Base-by-base conservation (phyloP, 1,140 invertebrate genomes). In the Bombus pascuorum region DNA sequence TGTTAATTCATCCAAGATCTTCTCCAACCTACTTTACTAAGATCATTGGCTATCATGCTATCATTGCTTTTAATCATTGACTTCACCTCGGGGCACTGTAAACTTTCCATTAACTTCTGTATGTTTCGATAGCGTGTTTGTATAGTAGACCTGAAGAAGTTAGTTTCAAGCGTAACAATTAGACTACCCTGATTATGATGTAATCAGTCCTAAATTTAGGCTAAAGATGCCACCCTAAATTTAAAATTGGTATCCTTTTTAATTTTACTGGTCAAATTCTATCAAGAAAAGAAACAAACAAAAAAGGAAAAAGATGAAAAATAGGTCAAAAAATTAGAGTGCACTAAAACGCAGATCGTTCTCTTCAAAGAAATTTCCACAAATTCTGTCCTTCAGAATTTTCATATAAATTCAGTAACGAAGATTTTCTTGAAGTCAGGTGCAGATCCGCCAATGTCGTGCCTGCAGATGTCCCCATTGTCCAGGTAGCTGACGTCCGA, bases 371-470 rank as follows among this genome's bases (percentile, higher is more conserved):
- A 53, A 74, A 32, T 73, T 22, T 47, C 72, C 3, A 34, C n/a
- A n/a, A 80, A 70, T 80, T n/a, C 25, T 25, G 32, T 0, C 6
- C 3, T 8, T 8, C 25, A 25, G 18, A 3, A 34, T 10, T 42
- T n/a, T 93, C 88, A 96, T 80, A 96, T 94, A 86, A 95, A 96
- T 72, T 96, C 96, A 0, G 95, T 95, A 76, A 96, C 95, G 83
- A 96, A 96, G 44, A 96, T 94, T 89, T 95, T 96, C 78, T 96
- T 96, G 44, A 96, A 95, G 90, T 96, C 96, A 1, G 95, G 95
- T 37, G 94, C 95, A 70, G 95, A 96, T 1, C 95, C 95, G 28
- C 95, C 94, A 76, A 94, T 94, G 62, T 94, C 93, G 85, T 95
- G 95, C 85, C 93, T 91, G 86, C 93, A 93, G 66, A 93, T 88